Evolutionary conservation across 1,140 invertebrate genomes (phyloP), one percentile per base, ranked within the genome.

Genomic region (Tetragonula clypearis): DNA sequence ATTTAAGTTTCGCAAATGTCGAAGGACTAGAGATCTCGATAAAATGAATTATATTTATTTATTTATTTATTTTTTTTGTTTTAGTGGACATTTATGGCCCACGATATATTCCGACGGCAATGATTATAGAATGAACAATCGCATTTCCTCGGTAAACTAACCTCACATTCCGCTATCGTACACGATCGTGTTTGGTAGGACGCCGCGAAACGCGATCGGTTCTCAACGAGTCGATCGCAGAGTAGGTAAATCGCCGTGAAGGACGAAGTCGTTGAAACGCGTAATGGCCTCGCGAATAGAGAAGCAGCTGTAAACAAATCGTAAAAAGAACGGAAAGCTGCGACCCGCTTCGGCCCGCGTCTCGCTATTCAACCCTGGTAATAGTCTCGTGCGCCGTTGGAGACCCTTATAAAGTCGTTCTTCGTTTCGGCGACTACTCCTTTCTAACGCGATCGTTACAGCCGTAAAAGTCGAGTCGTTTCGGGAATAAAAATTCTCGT

Each of bases 401-500:
- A 81, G 83, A 73, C 88, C 88, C 91, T 92, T 93, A 92, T 93
- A 93, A 93, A 92, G 88, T 86, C 86, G 82, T 80, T 92, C 88
- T 90, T 91, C 90, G 90, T 91, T 92, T 92, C 89, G 91, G 74
- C 86, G 90, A 91, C 89, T 90, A 85, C 82, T 77, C 66, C 87
- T 93, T 92, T 93, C 91, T 92, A 93, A 92, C 90, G 91, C 89
- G 90, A 93, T 93, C 91, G 92, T 91, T 90, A 92, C 91, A 87
- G 87, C 86, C 90, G 91, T 93, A 92, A 92, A 93, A 92, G 91
- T 88, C 86, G 81, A 87, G 87, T 90, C 91, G 90, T 91, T 92
- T 90, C 74, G 79, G 88, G 79, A 91, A 92, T 89, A 85, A 85
- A 89, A 91, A 92, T 91, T 91, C 86, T 87, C 82, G 62, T 87